Evolutionary conservation across 2,888 invertebrate species (phyloP).

Genomic region (Epinotia ramella): DNA sequence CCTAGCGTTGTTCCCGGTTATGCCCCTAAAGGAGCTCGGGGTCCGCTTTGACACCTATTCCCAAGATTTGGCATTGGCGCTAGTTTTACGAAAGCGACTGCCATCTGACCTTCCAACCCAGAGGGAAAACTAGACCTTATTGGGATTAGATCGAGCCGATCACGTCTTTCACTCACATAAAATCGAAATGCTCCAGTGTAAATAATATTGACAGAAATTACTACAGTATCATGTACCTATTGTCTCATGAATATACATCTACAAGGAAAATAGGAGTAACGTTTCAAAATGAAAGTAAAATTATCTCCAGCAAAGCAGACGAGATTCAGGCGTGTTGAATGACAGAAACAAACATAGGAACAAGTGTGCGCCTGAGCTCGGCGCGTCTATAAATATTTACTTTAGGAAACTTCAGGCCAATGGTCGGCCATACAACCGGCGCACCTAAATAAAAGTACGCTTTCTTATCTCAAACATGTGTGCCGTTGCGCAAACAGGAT

Average conservation of each 20-base stretch:
- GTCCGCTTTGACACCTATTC: no score
- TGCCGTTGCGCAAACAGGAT: slow-evolving; percentile 76
- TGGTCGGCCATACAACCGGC: slow-evolving; percentile 71
- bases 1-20: no score
- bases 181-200: not conserved
- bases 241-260: not conserved
- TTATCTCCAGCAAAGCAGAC: slow-evolving; percentile 43
- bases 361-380: slow-evolving; percentile 73
- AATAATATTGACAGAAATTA: not conserved
- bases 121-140: no score
- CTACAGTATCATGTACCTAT: not conserved
- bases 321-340: slow-evolving; percentile 67
- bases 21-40: no score
- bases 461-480: slow-evolving; percentile 81
- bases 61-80: no score
- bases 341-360: slow-evolving; percentile 83
- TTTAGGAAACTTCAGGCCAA: slow-evolving; percentile 82
- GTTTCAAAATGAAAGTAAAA: slow-evolving; percentile 63
- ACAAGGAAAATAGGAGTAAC: slow-evolving; percentile 19
- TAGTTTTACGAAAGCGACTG: no score
- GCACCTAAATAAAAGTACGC: slow-evolving; percentile 78
- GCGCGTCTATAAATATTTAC: slow-evolving; percentile 83
- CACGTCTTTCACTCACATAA: not conserved
- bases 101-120: no score
- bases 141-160: no score